Conservation (phyloP, 2,113 vertebrate species). For the Orycteropus afer region DNA sequence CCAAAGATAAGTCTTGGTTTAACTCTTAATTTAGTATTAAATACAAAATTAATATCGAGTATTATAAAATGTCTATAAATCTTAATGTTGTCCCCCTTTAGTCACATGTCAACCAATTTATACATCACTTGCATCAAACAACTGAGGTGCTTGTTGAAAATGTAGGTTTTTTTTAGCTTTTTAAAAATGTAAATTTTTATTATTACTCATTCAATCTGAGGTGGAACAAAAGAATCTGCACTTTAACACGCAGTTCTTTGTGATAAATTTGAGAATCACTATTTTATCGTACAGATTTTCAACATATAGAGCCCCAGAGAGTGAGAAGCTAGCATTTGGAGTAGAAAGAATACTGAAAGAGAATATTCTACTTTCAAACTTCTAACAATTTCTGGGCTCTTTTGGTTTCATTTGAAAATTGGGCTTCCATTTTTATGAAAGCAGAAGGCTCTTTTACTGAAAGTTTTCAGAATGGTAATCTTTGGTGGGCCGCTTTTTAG, state of each 20-base stretch:
- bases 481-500: neutral
- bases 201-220: neutral
- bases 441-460: neutral
- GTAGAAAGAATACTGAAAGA: neutral
- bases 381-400: neutral
- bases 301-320: neutral
- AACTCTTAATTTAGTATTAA: conserved; percentile 27
- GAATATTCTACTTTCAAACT: neutral
- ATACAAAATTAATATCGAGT: neutral
- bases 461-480: neutral
- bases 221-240: neutral
- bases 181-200: neutral
- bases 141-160: neutral
- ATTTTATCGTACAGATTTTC: neutral
- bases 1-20: neutral
- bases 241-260: neutral
- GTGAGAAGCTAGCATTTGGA: neutral
- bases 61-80: neutral
- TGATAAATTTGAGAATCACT: neutral
- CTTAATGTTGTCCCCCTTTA: neutral
- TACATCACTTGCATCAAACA: neutral
- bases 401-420: neutral
- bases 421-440: neutral
- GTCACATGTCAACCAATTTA: neutral
- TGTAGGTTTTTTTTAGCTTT: neutral